Percentiles rank a stretch among this genome's conserved stretches.
These are phyloP conservation scores for Cirrhinus molitorella DNA, from an alignment of 2,797 vertebrate species.

Conservation along the genomic window DNA sequence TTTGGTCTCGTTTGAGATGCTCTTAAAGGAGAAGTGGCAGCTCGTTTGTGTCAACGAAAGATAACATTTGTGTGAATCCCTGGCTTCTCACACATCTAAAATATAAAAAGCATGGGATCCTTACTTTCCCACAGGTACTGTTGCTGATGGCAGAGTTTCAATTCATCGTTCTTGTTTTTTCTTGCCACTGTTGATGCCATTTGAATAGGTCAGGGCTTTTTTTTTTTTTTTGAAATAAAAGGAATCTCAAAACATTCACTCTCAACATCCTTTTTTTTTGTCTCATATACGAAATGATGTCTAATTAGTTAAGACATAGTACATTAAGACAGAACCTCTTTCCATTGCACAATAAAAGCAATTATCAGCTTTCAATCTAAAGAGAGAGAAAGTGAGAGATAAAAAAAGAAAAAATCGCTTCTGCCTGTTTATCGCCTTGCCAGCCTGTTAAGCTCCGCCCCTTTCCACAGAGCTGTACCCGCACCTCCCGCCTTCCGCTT, in stretches of 20 bases:
- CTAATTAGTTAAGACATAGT: background rate
- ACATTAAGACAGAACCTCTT: background rate
- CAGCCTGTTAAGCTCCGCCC: slow-evolving; percentile 44
- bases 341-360: background rate
- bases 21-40: slow-evolving; percentile 40
- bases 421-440: slow-evolving; percentile 48
- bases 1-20: background rate
- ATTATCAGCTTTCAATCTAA: slow-evolving; percentile 1
- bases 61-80: slow-evolving; percentile 28
- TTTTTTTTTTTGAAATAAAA: background rate
- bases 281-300: background rate
- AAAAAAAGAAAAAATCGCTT: slow-evolving; percentile 3
- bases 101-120: slow-evolving; percentile 8
- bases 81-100: slow-evolving; percentile 29
- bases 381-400: background rate
- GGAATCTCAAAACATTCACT: background rate
- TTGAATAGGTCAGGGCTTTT: background rate
- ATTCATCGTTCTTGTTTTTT: slow-evolving; percentile 6
- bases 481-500: slow-evolving; percentile 73
- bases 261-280: background rate
- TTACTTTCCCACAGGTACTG: slow-evolving; percentile 21
- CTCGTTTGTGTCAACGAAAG: background rate
- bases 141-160: slow-evolving; percentile 9
- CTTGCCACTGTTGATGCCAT: background rate
- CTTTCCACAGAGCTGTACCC: slow-evolving; percentile 61